Percentiles rank a stretch among this genome's conserved stretches.
These are phyloP conservation scores for Natator depressus DNA, from an alignment of 2,113 vertebrate species.

Conservation along the genomic window DNA sequence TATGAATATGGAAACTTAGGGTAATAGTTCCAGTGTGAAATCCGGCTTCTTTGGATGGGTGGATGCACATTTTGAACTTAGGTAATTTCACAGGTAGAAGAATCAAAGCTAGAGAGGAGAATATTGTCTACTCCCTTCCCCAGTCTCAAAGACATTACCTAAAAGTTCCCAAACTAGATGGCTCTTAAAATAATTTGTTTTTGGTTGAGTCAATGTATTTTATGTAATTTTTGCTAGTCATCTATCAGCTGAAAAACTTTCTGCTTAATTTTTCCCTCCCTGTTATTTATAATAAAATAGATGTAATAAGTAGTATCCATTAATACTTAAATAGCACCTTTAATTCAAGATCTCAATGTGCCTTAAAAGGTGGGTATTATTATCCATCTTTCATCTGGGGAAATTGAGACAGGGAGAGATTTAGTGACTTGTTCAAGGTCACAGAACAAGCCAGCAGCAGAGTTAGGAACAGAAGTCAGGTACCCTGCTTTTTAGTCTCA, in stretches of 20 bases:
- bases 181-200: constrained; percentile 40
- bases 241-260: not conserved
- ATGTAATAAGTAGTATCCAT: not conserved
- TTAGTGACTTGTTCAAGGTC: not conserved
- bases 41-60: constrained; percentile 1
- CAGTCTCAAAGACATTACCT: constrained; percentile 42
- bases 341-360: not conserved
- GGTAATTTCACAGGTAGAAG: constrained; percentile 7
- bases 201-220: constrained; percentile 7
- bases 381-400: not conserved
- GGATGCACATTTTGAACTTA: constrained; percentile 35
- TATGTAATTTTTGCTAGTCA: constrained; percentile 21
- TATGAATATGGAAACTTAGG: constrained; percentile 36
- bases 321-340: not conserved
- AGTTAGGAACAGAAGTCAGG: constrained; percentile 19
- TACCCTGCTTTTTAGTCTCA: not conserved
- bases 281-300: not conserved
- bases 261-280: not conserved
- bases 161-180: constrained; percentile 50
- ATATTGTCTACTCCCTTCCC: constrained; percentile 5
- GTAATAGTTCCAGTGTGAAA: constrained; percentile 41
- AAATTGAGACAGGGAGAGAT: constrained; percentile 13
- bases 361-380: not conserved
- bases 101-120: constrained; percentile 24
- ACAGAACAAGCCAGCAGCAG: not conserved